Percentiles rank a stretch among this genome's conserved stretches.
Conservation (phyloP, 2,888 invertebrate species). For the Ormyrus nitidulus region DNA sequence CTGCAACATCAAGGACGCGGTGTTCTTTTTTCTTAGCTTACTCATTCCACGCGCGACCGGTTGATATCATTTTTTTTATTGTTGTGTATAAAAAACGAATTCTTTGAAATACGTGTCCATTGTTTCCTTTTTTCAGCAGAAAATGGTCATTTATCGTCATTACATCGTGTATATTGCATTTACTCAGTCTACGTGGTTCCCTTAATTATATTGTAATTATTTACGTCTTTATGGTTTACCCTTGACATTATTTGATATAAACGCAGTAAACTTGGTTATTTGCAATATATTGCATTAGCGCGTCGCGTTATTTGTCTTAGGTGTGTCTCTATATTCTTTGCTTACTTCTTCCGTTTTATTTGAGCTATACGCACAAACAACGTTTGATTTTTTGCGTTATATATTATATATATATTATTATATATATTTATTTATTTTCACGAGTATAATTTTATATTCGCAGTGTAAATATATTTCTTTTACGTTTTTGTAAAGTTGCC, state of each 20-base stretch:
- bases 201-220: constrained; percentile 65
- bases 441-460: constrained; percentile 46
- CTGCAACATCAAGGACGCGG: constrained; percentile 35
- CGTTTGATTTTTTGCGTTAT: constrained; percentile 65
- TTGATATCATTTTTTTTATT: constrained; percentile 28
- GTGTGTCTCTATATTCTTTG: constrained; percentile 26
- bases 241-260: constrained; percentile 45
- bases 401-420: constrained; percentile 52
- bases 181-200: constrained; percentile 75
- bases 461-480: constrained; percentile 58
- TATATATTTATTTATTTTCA: constrained; percentile 52
- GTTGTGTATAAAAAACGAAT: constrained; percentile 43
- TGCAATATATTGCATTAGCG: constrained; percentile 45
- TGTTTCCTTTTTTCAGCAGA: constrained; percentile 47
- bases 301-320: constrained; percentile 51
- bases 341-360: constrained; percentile 17
- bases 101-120: constrained; percentile 38
- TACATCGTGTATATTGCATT: constrained; percentile 72
- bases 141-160: constrained; percentile 71
- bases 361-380: constrained; percentile 57
- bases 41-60: constrained; percentile 41
- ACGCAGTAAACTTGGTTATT: constrained; percentile 38
- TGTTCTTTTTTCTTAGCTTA: constrained; percentile 27
- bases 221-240: constrained; percentile 58
- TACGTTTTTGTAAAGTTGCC: constrained; percentile 41